Evolutionary conservation across 2,797 vertebrate species (phyloP), one percentile per base, ranked within the genome.

Genomic region (Siniperca scherzeri): DNA sequence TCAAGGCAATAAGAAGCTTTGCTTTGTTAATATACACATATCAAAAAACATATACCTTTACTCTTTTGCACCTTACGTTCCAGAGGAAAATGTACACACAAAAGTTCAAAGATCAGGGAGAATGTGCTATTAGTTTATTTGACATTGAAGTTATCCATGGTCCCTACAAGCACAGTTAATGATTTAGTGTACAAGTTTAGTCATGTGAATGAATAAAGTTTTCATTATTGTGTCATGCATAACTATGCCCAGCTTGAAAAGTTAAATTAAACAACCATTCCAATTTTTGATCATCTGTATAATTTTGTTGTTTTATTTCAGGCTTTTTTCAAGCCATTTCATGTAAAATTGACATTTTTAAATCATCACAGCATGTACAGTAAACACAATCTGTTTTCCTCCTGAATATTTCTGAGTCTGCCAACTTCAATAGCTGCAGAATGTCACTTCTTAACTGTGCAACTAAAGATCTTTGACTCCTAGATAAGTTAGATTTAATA

Each of bases 171-270:
- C 14, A 25, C 17, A 67, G 55, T 27, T 50, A 46, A 61, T 19
- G 13, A 76, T 13, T 30, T 42, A 9, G 17, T 21, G 52, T n/a
- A 3, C 36, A 53, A 19, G 36, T 59, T 48, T 50, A 21, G 38
- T n/a, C 36, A 60, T 50, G 16, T 30, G 36, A 53, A 16, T 70
- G 16, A 74, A 70, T 70, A 2, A 25, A 11, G 17, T 75, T 70
- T 65, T 4, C 14, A 40, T 36, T 70, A 33, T 42, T 30, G 30
- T 30, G 30, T 30, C 30, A 30, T 30, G 30, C 30, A 30, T 30
- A 30, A 38, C 36, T 38, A 38, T 70, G 79, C 44, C 44, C 42
- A 30, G 30, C 30, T 30, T 30, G 13, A 44, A 44, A 44, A 4
- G 14, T 44, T 44, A 13, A 17, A 52, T 40, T 25, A 42, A 70